These are phyloP conservation scores for Geophilus truncorum DNA, from an alignment of 2,888 invertebrate species.

Conservation along the genomic window DNA sequence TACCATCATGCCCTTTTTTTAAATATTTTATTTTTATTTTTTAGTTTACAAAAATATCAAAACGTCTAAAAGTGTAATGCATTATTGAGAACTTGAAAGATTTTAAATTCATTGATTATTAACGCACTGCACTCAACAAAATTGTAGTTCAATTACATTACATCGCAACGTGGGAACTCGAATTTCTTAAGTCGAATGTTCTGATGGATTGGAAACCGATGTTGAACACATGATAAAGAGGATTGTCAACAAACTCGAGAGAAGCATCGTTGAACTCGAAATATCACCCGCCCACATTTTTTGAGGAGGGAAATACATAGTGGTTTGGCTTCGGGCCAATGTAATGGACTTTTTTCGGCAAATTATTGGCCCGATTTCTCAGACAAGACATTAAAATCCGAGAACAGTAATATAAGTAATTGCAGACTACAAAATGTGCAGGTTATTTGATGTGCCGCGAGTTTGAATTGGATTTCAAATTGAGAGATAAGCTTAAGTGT, in stretches of 20 bases:
- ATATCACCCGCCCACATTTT: not conserved
- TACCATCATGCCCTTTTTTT: too few species aligned
- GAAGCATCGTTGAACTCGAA: not conserved
- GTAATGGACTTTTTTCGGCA: not conserved
- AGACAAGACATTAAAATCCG: not conserved
- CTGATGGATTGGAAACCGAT: not conserved
- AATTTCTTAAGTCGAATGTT: not conserved
- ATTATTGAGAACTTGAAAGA: too few species aligned
- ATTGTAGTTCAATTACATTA: too few species aligned
- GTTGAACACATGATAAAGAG: not conserved
- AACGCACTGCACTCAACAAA: too few species aligned
- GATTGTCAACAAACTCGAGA: slow-evolving; percentile 1
- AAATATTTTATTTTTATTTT: too few species aligned
- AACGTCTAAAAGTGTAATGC: too few species aligned
- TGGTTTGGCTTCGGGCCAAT: not conserved
- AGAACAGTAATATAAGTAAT: not conserved
- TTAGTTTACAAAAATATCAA: too few species aligned
- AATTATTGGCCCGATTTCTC: not conserved
- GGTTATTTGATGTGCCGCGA: too few species aligned
- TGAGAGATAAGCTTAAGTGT: not conserved
- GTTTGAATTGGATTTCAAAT: not conserved
- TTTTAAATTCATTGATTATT: too few species aligned
- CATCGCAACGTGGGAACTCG: not conserved
- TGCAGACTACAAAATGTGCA: not conserved
- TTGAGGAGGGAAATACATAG: not conserved